These are phyloP conservation scores for Vollenhovia emeryi DNA, from an alignment of 1,140 invertebrate species.

Conservation along the genomic window DNA sequence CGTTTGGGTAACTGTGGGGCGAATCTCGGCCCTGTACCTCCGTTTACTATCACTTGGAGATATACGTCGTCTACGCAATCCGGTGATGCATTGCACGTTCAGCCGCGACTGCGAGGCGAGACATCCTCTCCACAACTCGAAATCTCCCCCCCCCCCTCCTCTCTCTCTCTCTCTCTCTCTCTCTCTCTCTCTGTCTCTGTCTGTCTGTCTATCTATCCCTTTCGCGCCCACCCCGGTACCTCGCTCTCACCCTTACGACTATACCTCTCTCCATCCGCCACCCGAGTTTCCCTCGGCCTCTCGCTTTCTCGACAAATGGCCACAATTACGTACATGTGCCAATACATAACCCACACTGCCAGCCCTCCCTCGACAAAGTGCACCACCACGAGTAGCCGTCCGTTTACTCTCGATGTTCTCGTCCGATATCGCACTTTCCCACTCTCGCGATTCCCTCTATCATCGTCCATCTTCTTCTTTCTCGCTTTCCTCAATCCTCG, in stretches of 20 bases:
- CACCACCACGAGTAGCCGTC: slow-evolving; percentile 61
- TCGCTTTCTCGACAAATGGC: slow-evolving; percentile 78
- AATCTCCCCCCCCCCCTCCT: slow-evolving; percentile 28
- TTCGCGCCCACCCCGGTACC: no score
- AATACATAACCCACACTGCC: slow-evolving; percentile 76
- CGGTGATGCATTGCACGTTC: slow-evolving; percentile 81
- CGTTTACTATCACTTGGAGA: slow-evolving; percentile 76
- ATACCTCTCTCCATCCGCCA: slow-evolving; percentile 61
- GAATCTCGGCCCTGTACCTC: slow-evolving; percentile 53
- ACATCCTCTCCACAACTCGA: slow-evolving; percentile 68
- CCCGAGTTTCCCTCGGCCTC: slow-evolving; percentile 57
- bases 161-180: slow-evolving; percentile 30
- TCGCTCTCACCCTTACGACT: slow-evolving; percentile 15
- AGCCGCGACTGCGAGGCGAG: slow-evolving; percentile 70
- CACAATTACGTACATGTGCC: slow-evolving; percentile 81
- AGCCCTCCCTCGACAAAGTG: slow-evolving; percentile 65
- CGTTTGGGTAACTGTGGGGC: slow-evolving; percentile 65
- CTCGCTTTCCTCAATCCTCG: not conserved
- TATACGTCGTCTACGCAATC: slow-evolving; percentile 81
- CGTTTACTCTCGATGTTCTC: slow-evolving; percentile 60
- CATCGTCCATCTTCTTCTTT: slow-evolving; percentile 29
- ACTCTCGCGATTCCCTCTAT: slow-evolving; percentile 16
- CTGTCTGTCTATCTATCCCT: no score
- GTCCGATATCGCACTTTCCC: slow-evolving; percentile 56
- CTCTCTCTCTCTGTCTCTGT: no score